These are phyloP conservation scores for Rhea americana DNA, from an alignment of 2,113 vertebrate species.

Conservation along the genomic window DNA sequence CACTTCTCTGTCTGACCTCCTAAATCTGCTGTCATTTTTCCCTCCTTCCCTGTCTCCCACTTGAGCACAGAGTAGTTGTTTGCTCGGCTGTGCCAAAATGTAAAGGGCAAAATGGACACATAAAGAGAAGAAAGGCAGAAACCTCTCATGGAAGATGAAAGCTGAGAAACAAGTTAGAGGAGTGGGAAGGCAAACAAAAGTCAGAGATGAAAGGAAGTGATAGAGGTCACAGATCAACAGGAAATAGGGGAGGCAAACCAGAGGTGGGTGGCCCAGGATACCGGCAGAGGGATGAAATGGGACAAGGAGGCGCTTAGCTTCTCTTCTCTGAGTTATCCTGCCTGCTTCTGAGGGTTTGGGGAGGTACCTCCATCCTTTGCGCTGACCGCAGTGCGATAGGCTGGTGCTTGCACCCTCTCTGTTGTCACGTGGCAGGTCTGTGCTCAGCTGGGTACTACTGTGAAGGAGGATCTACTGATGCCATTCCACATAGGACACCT, in stretches of 20 bases:
- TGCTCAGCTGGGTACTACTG: constrained; percentile 89
- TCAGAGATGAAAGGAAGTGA: neutral
- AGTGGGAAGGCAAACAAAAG: neutral
- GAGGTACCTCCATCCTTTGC: neutral
- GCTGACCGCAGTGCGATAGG: accelerated
- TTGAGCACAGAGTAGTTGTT: neutral
- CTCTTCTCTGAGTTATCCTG: neutral
- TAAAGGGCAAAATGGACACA: neutral
- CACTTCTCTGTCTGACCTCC: neutral
- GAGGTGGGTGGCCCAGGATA: neutral
- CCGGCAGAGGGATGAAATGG: neutral
- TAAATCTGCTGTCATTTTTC: neutral
- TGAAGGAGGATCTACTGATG: constrained; percentile 79
- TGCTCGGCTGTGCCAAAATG: neutral
- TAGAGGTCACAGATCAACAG: neutral
- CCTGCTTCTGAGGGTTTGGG: neutral
- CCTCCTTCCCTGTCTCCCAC: neutral
- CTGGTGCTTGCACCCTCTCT: neutral
- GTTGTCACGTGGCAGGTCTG: constrained; percentile 62
- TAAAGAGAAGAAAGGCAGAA: neutral
- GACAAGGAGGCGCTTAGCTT: neutral
- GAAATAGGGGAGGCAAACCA: neutral
- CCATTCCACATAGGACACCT: constrained; percentile 70
- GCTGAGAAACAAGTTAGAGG: neutral
- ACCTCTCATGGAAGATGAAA: neutral